Evolutionary conservation across 2,888 invertebrate species (phyloP), one percentile per base, ranked within the genome.

Genomic region (Xanthia togata): DNA sequence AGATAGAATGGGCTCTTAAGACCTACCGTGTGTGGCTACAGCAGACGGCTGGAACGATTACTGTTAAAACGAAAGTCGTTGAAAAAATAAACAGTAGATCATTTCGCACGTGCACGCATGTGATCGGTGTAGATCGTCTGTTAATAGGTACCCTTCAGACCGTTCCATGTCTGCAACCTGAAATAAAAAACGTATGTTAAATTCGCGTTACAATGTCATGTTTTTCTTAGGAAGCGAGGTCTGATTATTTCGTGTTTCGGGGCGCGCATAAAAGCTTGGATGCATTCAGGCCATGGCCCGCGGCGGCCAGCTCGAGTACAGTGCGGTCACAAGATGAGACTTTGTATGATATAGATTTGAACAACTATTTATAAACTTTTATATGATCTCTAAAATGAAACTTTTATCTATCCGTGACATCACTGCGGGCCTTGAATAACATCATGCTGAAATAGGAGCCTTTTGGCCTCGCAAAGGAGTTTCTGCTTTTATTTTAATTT

Each of bases 221-320:
- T 47, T 60, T n/a, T 57, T 62, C 53, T 69, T 76, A 68, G 23
- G 26, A 75, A 59, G 23, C 55, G 53, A 57, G 70, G 65, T 65
- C 53, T 81, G 47, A 70, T 81, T 64, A 81, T 70, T 81, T 63
- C 72, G 55, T 67, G 59, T 82, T 84, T 76, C 53, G 85, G 72
- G 70, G 23, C 47, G 38, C 62, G 17, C 23, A 81, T 81, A 57
- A 81, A 76, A 76, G 75, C 75, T 63, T 57, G 60, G 31, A 50
- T 63, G 77, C 70, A 81, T 73, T 72, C 67, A 81, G 47, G 35
- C 53, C 53, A 69, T 12, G 59, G 67, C 85, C 81, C 0, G 81
- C 53, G 85, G 85, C 57, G 31, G 35, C 63, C 41, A 14, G 41
- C 44, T 9, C 55, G 60, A 35, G 55, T 60, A 11, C 20, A n/a